phyloP scores from a whole-genome alignment of 2,113 vertebrate genomes.

The Chloropsis cyanopogon region DNA sequence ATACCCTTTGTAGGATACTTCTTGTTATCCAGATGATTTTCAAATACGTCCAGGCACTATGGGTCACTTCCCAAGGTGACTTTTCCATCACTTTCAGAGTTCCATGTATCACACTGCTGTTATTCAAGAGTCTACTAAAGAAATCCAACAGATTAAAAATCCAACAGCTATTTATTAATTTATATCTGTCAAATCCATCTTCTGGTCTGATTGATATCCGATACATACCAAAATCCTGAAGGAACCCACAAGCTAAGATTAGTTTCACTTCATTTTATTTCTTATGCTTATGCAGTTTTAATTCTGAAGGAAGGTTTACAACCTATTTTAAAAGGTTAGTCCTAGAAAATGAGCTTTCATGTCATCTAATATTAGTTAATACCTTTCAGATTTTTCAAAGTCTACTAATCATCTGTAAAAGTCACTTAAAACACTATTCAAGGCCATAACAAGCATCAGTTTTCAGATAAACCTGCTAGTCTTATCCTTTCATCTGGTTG shows the following conservation, averaged over 20 bases:
- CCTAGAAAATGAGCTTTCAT: neutral
- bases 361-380: neutral
- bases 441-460: neutral
- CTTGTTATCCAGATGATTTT: neutral
- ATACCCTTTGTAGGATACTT: neutral
- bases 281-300: neutral
- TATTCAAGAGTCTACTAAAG: neutral
- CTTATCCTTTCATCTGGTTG: neutral
- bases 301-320: neutral
- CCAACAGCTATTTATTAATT: neutral
- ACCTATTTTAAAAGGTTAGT: neutral
- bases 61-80: neutral
- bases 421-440: neutral
- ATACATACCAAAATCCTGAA: neutral
- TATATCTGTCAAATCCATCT: neutral
- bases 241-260: neutral
- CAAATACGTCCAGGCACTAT: neutral
- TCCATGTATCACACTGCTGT: neutral
- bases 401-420: neutral
- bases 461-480: neutral
- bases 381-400: neutral
- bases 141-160: conserved; percentile 3
- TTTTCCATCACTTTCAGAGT: neutral
- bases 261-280: neutral
- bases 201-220: neutral